A percentile compares a stretch with the other conserved stretches of the same genome.
Conservation (phyloP, 2,888 invertebrate species). For the Stegana nigrithorax region DNA sequence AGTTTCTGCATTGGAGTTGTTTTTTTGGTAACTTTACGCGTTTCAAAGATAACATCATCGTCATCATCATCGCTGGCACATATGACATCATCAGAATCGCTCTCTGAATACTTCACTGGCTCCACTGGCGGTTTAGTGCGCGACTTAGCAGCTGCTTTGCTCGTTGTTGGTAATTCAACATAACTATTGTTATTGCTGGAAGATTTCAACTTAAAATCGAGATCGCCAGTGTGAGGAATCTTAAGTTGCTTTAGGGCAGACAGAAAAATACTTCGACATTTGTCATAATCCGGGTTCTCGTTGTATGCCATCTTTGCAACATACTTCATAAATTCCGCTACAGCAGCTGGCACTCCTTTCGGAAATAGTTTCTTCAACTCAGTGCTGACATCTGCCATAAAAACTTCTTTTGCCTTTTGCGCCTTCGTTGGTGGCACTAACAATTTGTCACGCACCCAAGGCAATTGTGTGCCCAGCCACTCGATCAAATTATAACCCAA, state of each 20-base stretch:
- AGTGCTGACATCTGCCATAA: conserved; percentile 71
- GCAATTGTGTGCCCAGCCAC: conserved; percentile 86
- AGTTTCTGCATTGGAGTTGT: conserved; percentile 18
- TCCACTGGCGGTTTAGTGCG: neutral
- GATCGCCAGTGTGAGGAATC: conserved; percentile 71
- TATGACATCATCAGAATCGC: conserved; percentile 38
- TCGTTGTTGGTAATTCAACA: conserved; percentile 28
- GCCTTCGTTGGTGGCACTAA: conserved; percentile 74
- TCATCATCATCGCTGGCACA: conserved; percentile 54
- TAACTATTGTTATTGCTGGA: conserved; percentile 34
- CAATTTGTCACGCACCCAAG: conserved; percentile 80
- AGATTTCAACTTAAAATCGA: conserved; percentile 67
- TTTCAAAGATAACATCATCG: conserved; percentile 35
- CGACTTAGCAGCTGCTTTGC: conserved; percentile 13
- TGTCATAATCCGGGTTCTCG: conserved; percentile 79
- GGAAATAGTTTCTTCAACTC: conserved; percentile 58
- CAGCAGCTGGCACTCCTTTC: conserved; percentile 70
- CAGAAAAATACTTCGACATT: conserved; percentile 76
- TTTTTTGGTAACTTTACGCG: too few species aligned
- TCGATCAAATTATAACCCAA: conserved; percentile 93
- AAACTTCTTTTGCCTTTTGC: conserved; percentile 77
- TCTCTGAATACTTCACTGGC: conserved; percentile 5
- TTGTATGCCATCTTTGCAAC: conserved; percentile 77
- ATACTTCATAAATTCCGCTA: conserved; percentile 77
- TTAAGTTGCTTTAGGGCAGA: conserved; percentile 75